These are phyloP conservation scores for Epinephelus lanceolatus DNA, from an alignment of 2,113 vertebrate genomes.

Conservation along the genomic window DNA sequence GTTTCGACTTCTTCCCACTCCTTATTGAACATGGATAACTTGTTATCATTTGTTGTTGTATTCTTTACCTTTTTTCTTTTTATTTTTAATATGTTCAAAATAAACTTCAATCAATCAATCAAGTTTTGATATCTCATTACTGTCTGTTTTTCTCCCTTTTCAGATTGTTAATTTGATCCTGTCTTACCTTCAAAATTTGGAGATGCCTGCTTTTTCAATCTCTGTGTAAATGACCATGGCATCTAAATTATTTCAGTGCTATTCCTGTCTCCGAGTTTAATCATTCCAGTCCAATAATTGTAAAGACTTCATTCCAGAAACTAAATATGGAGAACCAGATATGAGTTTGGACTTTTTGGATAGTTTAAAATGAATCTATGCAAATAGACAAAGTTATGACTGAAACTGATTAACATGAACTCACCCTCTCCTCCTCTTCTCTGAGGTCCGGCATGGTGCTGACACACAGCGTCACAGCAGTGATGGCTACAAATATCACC, in stretches of 20 bases:
- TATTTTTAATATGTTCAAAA: too few relatives aligned
- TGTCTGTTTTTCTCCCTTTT: neutral
- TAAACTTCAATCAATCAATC: too few relatives aligned
- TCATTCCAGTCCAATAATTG: neutral
- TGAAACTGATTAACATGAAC: conserved; percentile 56
- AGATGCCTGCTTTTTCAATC: neutral
- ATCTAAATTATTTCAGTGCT: neutral
- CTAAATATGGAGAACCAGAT: neutral
- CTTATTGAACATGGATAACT: too few relatives aligned
- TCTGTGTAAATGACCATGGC: neutral
- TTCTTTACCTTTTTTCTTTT: too few relatives aligned
- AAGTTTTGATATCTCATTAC: neutral
- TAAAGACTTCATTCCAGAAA: neutral
- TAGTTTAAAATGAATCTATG: neutral
- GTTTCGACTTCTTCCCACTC: too few relatives aligned
- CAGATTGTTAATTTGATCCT: neutral
- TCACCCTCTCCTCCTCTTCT: conserved; percentile 95
- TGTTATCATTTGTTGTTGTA: too few relatives aligned
- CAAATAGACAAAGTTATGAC: neutral
- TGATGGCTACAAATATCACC: conserved; percentile 93
- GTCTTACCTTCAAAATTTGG: neutral
- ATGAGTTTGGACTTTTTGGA: conserved; percentile 2
- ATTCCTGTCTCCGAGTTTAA: neutral
- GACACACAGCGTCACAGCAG: conserved; percentile 94
- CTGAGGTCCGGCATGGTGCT: conserved; percentile 98